Evolutionary conservation across 92 coral and sea anemone species (phyloP).

Genomic region (Epizoanthus ramosus): DNA sequence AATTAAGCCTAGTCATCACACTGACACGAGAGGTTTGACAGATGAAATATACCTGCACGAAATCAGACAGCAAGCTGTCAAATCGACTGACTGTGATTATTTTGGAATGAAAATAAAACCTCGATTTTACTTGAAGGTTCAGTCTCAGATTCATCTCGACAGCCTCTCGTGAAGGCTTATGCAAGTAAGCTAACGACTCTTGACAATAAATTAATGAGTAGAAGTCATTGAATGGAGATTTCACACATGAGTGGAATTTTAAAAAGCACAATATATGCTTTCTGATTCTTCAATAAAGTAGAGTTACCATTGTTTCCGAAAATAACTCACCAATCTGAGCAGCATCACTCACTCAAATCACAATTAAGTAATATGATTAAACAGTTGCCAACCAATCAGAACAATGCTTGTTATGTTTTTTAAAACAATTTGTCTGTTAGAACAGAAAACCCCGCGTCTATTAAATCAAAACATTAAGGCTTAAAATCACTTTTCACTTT

Average conservation of each 20-base stretch:
- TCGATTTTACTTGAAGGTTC: background rate
- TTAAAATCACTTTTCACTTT: background rate
- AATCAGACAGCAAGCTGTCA: conserved; percentile 32
- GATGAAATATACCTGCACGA: conserved; percentile 41
- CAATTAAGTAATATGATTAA: conserved; percentile 12
- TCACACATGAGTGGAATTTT: conserved; percentile 17
- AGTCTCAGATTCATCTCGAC: background rate
- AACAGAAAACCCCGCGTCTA: background rate
- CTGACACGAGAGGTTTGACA: conserved; percentile 21
- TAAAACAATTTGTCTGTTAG: background rate
- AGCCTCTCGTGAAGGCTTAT: background rate
- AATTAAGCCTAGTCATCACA: conserved; percentile 30
- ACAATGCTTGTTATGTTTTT: background rate
- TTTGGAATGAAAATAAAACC: conserved; percentile 11
- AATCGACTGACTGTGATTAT: background rate
- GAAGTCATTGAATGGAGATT: conserved; percentile 15
- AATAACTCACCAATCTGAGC: conserved; percentile 15
- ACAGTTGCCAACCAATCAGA: conserved; percentile 12
- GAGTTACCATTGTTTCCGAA: conserved; percentile 36
- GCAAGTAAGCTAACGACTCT: background rate
- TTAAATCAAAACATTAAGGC: background rate
- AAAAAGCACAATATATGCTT: conserved; percentile 18
- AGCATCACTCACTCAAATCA: conserved; percentile 23
- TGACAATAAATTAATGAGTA: background rate
- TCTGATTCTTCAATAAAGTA: conserved; percentile 32